Conservation (phyloP, 2,113 vertebrate species). For the Phylloscopus whistleri region DNA sequence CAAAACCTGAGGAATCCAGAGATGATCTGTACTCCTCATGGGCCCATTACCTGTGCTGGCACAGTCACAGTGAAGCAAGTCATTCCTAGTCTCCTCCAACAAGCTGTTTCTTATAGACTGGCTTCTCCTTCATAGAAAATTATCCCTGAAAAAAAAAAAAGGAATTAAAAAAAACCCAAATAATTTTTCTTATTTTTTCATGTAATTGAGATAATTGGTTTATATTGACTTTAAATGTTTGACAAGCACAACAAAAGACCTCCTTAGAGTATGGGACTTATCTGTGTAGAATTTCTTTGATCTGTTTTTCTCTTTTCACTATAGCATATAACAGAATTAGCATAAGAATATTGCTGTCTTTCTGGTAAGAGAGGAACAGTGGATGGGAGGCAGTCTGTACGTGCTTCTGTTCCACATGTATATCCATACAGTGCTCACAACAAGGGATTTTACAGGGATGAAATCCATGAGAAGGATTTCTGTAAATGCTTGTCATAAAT, state of each 20-base stretch:
- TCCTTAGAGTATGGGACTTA: background rate
- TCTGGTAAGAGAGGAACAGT: background rate
- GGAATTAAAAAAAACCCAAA: background rate
- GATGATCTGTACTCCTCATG: background rate
- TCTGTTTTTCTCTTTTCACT: background rate
- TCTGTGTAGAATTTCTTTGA: background rate
- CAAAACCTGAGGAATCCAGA: background rate
- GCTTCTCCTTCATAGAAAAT: background rate
- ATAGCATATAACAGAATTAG: background rate
- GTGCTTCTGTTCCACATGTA: background rate
- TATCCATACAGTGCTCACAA: background rate
- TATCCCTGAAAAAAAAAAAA: background rate
- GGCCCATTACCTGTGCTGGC: background rate
- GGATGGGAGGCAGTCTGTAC: background rate
- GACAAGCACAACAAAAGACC: background rate
- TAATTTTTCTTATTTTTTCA: background rate
- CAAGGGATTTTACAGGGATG: background rate
- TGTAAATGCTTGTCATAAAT: background rate
- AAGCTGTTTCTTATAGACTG: background rate
- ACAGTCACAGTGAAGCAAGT: background rate
- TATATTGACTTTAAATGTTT: background rate
- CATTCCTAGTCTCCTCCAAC: background rate
- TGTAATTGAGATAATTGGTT: background rate
- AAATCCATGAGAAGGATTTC: background rate
- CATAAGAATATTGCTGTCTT: background rate